Evolutionary conservation across 2,888 invertebrate genomes (phyloP), one percentile per base, ranked within the genome.

Genomic region (Anarsia innoxiella): DNA sequence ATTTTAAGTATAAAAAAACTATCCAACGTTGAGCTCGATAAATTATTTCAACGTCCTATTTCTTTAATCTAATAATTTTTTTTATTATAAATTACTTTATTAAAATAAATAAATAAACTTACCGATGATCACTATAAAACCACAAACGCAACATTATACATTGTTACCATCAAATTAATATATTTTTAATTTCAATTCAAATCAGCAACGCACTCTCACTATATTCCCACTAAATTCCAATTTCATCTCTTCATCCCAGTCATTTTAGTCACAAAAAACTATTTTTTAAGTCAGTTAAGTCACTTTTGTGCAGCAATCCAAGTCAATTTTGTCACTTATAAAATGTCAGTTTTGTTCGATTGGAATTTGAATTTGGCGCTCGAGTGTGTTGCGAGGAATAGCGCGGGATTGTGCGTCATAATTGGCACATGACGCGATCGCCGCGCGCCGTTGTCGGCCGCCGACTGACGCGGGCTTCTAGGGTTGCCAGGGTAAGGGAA

Each of bases 111-210:
- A 25, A 4, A 9, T 25, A 9, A 9, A 78, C 83, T 80, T 56
- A 83, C 83, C 82, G 78, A 76, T 73, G 71, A 66, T 79, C 80
- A 83, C 82, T 82, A 80, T 78, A 80, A 82, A 69, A 74, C 72
- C 74, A 75, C 65, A 77, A 60, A 66, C 49, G 46, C 53, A 56
- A 61, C 76, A 78, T 79, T 65, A 76, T 64, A 72, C 64, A 65
- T 59, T 57, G 72, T 72, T 30, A 39, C 36, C 16, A 36, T 32
- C 8, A 12, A 19, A 31, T 28, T 13, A 1, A 12, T 36, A 27
- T 25, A 15, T 31, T 39, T 9, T 23, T 14, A 27, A 23, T 32
- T 41, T 39, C 14, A 41, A 51, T 33, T 45, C 35, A 12, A 45
- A 36, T 41, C 43, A 33, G 39, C 36, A 45, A 68, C 65, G 57